Evolutionary conservation across 2,888 invertebrate species (phyloP).

Genomic region (Stenoptilia bipunctidactyla): DNA sequence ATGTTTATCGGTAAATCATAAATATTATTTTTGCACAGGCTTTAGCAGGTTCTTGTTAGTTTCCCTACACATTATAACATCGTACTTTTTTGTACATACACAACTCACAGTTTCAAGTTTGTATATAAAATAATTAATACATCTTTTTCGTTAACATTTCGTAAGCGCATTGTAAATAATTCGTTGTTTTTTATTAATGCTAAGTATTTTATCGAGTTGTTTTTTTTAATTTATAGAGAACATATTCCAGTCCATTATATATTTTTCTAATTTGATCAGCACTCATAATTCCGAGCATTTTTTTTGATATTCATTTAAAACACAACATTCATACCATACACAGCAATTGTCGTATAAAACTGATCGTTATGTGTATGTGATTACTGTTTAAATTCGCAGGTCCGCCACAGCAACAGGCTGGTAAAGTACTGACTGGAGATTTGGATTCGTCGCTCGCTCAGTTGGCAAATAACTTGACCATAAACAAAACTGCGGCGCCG

Average conservation of each 20-base stretch:
- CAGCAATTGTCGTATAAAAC: background rate
- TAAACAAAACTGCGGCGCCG: constrained; percentile 81
- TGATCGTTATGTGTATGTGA: constrained; percentile 3
- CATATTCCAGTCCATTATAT: no score
- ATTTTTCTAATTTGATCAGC: no score
- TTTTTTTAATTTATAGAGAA: no score
- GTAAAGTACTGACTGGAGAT: constrained; percentile 90
- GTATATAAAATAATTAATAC: constrained; percentile 12
- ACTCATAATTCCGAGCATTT: no score
- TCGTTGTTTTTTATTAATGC: no score
- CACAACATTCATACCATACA: no score
- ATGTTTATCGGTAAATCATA: constrained; percentile 1
- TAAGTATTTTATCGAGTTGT: no score
- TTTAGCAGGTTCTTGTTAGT: constrained; percentile 3
- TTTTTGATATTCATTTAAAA: no score
- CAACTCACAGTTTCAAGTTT: constrained; percentile 7
- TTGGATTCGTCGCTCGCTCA: constrained; percentile 94
- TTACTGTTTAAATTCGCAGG: constrained; percentile 25
- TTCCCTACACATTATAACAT: background rate
- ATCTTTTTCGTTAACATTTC: no score
- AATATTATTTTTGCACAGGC: constrained; percentile 1
- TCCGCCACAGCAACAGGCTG: constrained; percentile 43
- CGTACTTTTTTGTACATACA: no score
- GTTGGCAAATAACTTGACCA: constrained; percentile 92
- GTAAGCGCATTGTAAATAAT: no score